A percentile compares a stretch with the other conserved stretches of the same genome.
Conservation (phyloP, 2,888 invertebrate species). For the Pristionchus maxplancki region DNA sequence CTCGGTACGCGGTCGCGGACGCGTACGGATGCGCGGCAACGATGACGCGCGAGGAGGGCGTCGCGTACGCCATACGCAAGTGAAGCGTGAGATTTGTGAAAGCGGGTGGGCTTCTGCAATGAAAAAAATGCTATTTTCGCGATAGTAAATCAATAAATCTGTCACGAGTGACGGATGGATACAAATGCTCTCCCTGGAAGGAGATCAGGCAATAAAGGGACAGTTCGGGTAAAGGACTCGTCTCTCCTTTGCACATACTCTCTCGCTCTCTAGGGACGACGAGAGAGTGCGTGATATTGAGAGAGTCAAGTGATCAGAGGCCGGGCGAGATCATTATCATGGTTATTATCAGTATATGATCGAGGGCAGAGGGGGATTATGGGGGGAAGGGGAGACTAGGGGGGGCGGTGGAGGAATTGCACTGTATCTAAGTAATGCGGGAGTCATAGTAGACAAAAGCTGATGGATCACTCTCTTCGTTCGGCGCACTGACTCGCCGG, state of each 20-base stretch:
- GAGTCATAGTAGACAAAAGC: too few relatives aligned
- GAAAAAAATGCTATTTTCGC: not conserved
- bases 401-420: not conserved
- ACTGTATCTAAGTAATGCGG: not conserved
- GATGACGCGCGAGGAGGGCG: slow-evolving; percentile 28
- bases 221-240: too few relatives aligned
- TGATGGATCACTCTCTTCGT: too few relatives aligned
- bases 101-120: not conserved
- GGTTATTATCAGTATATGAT: not conserved
- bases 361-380: not conserved
- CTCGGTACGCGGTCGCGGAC: not conserved
- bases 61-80: slow-evolving; percentile 26
- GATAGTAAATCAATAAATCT: not conserved
- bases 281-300: not conserved
- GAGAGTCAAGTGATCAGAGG: not conserved
- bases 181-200: not conserved
- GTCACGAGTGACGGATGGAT: not conserved
- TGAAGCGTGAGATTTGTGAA: not conserved
- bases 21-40: slow-evolving; percentile 35
- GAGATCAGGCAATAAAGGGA: too few relatives aligned
- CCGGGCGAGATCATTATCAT: not conserved
- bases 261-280: too few relatives aligned
- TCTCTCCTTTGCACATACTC: too few relatives aligned
- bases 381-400: not conserved
- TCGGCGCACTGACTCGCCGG: too few relatives aligned